Percentiles rank a stretch among this genome's conserved stretches.
These are phyloP conservation scores for Cygnus olor DNA, from an alignment of 2,797 vertebrate species.

Conservation along the genomic window DNA sequence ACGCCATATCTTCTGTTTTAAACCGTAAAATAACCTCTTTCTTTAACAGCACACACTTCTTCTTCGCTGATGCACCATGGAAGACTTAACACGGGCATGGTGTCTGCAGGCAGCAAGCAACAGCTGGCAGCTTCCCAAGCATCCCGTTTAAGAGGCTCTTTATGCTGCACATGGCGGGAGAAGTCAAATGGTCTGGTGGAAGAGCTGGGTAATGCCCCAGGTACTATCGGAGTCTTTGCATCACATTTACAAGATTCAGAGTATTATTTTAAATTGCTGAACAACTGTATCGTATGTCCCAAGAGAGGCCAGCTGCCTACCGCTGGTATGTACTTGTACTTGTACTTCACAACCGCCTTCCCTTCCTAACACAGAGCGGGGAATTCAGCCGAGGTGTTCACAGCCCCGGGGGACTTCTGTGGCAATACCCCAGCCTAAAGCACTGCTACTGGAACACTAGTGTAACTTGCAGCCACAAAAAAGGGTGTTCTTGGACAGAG, in stretches of 20 bases:
- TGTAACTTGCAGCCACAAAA: background rate
- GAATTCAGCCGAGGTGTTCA: background rate
- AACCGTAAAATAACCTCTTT: constrained; percentile 13
- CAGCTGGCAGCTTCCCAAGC: constrained; percentile 19
- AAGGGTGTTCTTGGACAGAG: background rate
- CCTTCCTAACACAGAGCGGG: background rate
- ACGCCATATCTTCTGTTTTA: background rate
- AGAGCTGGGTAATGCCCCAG: background rate
- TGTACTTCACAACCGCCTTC: background rate
- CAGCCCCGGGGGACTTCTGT: background rate
- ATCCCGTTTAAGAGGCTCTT: background rate
- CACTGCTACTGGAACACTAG: background rate
- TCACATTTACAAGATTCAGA: background rate
- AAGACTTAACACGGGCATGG: constrained; percentile 5
- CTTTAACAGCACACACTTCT: constrained; percentile 13
- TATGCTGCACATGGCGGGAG: fast-evolving
- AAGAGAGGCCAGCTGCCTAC: background rate
- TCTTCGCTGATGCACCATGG: background rate
- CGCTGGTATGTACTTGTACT: background rate
- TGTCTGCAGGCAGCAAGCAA: constrained; percentile 47
- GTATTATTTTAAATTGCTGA: background rate
- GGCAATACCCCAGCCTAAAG: background rate
- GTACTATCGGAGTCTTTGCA: background rate
- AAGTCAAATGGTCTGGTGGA: background rate
- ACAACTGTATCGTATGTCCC: background rate